Evolutionary conservation across 1,140 invertebrate genomes (phyloP).

Genomic region (Hypothenemus hampei): DNA sequence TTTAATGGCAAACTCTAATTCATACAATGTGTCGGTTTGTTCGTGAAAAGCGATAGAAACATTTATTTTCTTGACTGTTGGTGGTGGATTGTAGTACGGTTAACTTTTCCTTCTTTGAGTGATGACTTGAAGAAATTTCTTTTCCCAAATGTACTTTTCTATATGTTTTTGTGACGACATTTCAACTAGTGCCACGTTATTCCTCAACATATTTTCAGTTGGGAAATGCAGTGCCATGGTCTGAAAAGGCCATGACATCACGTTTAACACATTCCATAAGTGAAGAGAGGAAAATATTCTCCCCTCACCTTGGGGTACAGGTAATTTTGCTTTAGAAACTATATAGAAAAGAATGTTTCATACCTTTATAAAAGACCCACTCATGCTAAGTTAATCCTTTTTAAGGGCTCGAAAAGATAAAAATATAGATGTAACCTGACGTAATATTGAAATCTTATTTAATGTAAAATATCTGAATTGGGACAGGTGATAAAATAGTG

Average conservation of each 20-base stretch:
- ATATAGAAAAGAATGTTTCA: no score
- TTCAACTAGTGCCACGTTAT: no score
- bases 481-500: no score
- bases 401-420: slow-evolving; percentile 13
- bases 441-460: slow-evolving; percentile 20
- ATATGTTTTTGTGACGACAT: no score
- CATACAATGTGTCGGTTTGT: no score
- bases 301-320: slow-evolving; percentile 39
- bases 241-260: slow-evolving; percentile 44
- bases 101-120: slow-evolving; percentile 29
- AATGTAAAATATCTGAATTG: slow-evolving; percentile 8
- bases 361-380: slow-evolving; percentile 4
- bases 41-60: no score
- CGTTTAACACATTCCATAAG: slow-evolving; percentile 34
- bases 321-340: no score
- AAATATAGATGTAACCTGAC: slow-evolving; percentile 14
- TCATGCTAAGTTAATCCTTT: slow-evolving; percentile 21
- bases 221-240: slow-evolving; percentile 41
- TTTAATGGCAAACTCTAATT: no score
- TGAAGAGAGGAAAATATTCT: slow-evolving; percentile 40
- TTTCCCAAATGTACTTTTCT: no score
- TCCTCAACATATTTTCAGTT: no score
- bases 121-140: slow-evolving; percentile 30
- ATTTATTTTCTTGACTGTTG: no score
- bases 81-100: no score